A percentile compares a stretch with the other conserved stretches of the same genome.
Evolutionary conservation across 2,797 vertebrate species (phyloP).

Genomic region (Pterois miles): DNA sequence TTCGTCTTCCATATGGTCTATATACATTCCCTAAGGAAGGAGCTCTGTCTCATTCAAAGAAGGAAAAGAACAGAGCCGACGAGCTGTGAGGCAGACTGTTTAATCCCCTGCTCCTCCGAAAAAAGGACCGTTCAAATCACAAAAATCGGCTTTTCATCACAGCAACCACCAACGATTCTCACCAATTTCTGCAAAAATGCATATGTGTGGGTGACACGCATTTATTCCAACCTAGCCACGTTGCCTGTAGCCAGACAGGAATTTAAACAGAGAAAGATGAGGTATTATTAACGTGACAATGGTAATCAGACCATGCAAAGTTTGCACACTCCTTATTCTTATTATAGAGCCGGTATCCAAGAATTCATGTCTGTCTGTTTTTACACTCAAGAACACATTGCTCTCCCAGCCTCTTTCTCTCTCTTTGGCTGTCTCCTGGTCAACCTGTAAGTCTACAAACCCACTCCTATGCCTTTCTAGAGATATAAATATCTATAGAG

Average conservation of each 20-base stretch:
- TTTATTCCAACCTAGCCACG: conserved; percentile 20
- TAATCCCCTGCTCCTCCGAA: not conserved
- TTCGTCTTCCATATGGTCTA: not conserved
- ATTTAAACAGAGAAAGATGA: conserved; percentile 27
- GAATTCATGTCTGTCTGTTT: conserved; percentile 12
- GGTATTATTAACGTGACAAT: conserved; percentile 38
- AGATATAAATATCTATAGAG: conserved; percentile 6
- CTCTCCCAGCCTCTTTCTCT: not conserved
- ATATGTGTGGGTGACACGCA: conserved; percentile 9
- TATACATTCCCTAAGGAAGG: not conserved
- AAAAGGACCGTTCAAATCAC: conserved; percentile 6
- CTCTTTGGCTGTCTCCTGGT: not conserved
- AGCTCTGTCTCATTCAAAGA: not conserved
- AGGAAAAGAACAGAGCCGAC: not conserved
- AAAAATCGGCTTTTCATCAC: conserved; percentile 14
- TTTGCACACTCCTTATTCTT: conserved; percentile 13
- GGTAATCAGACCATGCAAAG: conserved; percentile 15
- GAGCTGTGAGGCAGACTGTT: not conserved
- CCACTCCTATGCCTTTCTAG: conserved; percentile 18
- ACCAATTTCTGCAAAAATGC: conserved; percentile 15
- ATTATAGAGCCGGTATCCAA: not conserved
- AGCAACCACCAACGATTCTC: not conserved
- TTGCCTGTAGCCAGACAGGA: conserved; percentile 20
- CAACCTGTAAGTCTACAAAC: conserved; percentile 19
- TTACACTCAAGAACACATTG: not conserved